A percentile compares a stretch with the other conserved stretches of the same genome.
phyloP scores from a whole-genome alignment of 1,140 invertebrate species.

The Philotrypesis tridentata region DNA sequence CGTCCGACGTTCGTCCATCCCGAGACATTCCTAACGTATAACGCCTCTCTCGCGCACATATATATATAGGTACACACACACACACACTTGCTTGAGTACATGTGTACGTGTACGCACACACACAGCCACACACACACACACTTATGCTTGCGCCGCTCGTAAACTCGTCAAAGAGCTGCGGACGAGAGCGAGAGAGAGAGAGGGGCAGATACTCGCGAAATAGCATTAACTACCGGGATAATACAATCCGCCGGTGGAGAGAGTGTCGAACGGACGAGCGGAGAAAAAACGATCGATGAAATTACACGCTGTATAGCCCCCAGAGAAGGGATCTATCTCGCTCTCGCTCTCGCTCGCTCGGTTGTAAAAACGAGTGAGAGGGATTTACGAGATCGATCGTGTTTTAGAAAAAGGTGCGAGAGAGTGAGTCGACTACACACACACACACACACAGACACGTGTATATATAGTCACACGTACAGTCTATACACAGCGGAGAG shows the following conservation, averaged over 20 bases:
- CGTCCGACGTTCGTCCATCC: constrained; percentile 48
- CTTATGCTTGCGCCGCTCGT: constrained; percentile 62
- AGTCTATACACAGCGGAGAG: too few relatives aligned
- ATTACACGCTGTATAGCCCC: constrained; percentile 47
- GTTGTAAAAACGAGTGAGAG: constrained; percentile 17
- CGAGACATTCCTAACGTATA: constrained; percentile 47
- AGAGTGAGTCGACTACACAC: too few relatives aligned
- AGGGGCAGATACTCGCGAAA: constrained; percentile 64
- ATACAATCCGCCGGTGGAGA: constrained; percentile 64
- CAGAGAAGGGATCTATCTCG: neutral
- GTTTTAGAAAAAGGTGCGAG: constrained; percentile 36
- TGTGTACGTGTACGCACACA: too few relatives aligned
- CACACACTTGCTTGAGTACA: too few relatives aligned
- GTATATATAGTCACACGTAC: too few relatives aligned
- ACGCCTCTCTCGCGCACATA: constrained; percentile 1
- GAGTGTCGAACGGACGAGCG: constrained; percentile 58
- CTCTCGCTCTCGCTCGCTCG: neutral
- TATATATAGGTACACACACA: neutral
- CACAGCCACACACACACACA: neutral
- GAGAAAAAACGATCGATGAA: constrained; percentile 47
- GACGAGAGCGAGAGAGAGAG: constrained; percentile 10
- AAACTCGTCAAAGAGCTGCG: constrained; percentile 70
- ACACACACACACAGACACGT: too few relatives aligned
- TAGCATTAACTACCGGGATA: constrained; percentile 73
- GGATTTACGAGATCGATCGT: constrained; percentile 47